These are phyloP conservation scores for Channa argus DNA, from an alignment of 2,113 vertebrate species.

Conservation along the genomic window DNA sequence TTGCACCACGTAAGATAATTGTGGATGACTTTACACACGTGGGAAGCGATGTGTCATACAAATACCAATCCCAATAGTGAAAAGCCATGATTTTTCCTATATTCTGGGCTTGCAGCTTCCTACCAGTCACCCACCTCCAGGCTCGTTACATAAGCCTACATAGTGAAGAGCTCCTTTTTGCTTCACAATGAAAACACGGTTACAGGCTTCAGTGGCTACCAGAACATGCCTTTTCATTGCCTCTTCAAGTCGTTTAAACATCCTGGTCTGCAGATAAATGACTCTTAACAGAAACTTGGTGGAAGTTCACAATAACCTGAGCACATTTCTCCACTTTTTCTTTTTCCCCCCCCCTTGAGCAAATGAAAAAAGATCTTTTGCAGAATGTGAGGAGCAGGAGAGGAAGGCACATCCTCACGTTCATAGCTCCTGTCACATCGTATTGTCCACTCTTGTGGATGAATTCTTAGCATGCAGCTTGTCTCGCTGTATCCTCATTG, in stretches of 20 bases:
- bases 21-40: constrained; percentile 48
- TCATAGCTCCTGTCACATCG: constrained; percentile 4
- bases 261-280: constrained; percentile 31
- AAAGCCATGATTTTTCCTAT: constrained; percentile 38
- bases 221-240: constrained; percentile 36
- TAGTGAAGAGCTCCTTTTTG: constrained; percentile 57
- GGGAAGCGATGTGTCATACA: constrained; percentile 43
- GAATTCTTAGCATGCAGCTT: constrained; percentile 34
- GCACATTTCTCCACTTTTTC: background rate
- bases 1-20: constrained; percentile 16
- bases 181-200: constrained; percentile 61
- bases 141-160: constrained; percentile 65
- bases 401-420: constrained; percentile 16
- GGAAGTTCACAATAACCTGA: background rate
- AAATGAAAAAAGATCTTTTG: background rate
- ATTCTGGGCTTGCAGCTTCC: constrained; percentile 34
- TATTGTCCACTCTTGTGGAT: constrained; percentile 4
- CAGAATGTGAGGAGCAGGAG: background rate
- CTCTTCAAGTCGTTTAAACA: constrained; percentile 38
- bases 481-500: constrained; percentile 5
- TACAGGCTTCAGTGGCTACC: constrained; percentile 37
- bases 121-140: constrained; percentile 65
- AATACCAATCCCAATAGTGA: constrained; percentile 24
- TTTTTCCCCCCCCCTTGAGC: no score
- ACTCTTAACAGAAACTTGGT: constrained; percentile 4